Percentiles rank a stretch among this genome's conserved stretches.
Conservation (phyloP, 1,140 invertebrate genomes). For the Bombus waltoni region DNA sequence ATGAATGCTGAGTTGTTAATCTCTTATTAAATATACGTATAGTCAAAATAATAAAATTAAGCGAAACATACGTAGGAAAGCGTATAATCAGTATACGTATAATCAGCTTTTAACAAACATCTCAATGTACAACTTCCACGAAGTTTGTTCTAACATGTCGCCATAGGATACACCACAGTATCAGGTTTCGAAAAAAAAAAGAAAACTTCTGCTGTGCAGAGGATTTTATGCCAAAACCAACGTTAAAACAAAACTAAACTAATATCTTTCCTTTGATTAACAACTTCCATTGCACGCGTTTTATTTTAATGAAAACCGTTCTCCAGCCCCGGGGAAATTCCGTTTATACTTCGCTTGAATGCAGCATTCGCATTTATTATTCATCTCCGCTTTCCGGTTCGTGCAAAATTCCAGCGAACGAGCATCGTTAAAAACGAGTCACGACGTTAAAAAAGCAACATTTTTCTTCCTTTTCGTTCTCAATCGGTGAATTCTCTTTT, state of each 20-base stretch:
- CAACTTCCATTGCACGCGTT: background rate
- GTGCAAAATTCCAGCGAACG: background rate
- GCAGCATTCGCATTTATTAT: slow-evolving; percentile 2
- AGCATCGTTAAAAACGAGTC: background rate
- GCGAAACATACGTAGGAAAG: background rate
- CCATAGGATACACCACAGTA: background rate
- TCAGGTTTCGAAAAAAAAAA: no score
- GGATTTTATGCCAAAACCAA: background rate
- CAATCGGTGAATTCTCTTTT: background rate
- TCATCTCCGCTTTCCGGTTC: background rate
- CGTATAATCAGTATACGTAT: no score
- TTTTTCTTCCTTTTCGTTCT: background rate
- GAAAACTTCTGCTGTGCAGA: background rate
- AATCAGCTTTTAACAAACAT: background rate
- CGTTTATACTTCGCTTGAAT: background rate
- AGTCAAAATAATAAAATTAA: background rate
- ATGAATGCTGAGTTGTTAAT: no score
- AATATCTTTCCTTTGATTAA: background rate
- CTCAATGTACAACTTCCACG: background rate
- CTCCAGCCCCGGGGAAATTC: background rate
- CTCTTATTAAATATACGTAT: background rate
- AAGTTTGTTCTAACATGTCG: background rate
- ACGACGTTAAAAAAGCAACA: background rate
- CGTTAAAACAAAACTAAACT: background rate
- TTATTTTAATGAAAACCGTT: background rate